Percentiles rank a stretch among this genome's conserved stretches.
Evolutionary conservation across 2,888 invertebrate genomes (phyloP).

Genomic region (Omphaloscelis lunosa): DNA sequence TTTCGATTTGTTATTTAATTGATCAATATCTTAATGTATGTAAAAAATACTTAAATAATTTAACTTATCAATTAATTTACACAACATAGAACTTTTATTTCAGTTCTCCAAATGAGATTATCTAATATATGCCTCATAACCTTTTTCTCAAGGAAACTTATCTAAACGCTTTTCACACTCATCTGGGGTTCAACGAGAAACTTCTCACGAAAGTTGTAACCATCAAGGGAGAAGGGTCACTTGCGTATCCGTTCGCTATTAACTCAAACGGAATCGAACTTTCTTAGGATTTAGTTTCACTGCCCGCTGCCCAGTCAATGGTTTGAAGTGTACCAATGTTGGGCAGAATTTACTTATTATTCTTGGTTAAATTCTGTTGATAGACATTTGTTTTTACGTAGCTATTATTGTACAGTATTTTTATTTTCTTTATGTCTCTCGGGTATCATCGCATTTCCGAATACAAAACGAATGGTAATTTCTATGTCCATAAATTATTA

Average conservation of each 20-base stretch:
- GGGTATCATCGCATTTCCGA: too few species aligned
- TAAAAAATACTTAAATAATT: not conserved
- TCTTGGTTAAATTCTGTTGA: conserved; percentile 9
- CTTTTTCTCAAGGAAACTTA: conserved; percentile 30
- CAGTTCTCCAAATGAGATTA: not conserved
- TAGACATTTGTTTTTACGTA: conserved; percentile 24
- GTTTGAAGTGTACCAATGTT: conserved; percentile 37
- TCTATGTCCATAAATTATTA: too few species aligned
- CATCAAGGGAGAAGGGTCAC: conserved; percentile 47
- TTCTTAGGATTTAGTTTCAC: conserved; percentile 50
- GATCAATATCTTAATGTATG: too few species aligned
- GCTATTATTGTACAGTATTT: not conserved
- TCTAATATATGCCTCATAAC: not conserved
- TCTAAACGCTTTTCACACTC: conserved; percentile 51
- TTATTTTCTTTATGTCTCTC: too few species aligned
- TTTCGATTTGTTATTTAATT: not conserved
- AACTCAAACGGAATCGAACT: conserved; percentile 56
- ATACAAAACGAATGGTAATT: too few species aligned
- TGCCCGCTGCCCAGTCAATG: conserved; percentile 29
- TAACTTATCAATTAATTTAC: not conserved
- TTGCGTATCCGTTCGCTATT: conserved; percentile 55
- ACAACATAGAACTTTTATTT: not conserved
- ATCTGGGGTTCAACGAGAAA: conserved; percentile 52
- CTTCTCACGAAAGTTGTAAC: conserved; percentile 50
- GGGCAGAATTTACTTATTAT: conserved; percentile 25